Percentiles rank a stretch among this genome's conserved stretches.
Evolutionary conservation across 2,113 vertebrate genomes (phyloP).

Genomic region (Coregonus clupeaformis): DNA sequence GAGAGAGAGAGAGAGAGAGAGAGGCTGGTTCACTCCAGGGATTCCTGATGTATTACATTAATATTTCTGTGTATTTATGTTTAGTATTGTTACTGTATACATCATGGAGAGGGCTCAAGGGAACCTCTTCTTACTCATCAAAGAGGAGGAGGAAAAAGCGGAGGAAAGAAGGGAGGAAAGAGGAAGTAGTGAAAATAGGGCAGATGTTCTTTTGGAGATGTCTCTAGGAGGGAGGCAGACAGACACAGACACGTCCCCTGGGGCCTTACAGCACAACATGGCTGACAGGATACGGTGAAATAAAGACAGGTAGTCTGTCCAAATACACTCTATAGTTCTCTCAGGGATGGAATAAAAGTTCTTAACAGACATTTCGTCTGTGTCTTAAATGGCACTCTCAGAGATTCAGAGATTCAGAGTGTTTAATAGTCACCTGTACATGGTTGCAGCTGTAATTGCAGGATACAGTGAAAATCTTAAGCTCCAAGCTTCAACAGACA

Average conservation of each 20-base stretch:
- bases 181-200: conserved; percentile 63
- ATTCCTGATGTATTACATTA: conserved; percentile 55
- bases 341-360: no score
- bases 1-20: conserved; percentile 7
- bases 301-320: background rate
- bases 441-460: no score
- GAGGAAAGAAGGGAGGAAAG: conserved; percentile 42
- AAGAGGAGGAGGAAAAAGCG: conserved; percentile 34
- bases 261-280: conserved; percentile 34
- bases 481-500: no score
- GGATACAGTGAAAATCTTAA: no score
- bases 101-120: background rate
- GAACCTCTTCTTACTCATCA: conserved; percentile 14
- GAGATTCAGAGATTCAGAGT: no score
- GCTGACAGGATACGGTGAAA: conserved; percentile 11
- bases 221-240: conserved; percentile 44
- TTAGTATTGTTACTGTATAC: conserved; percentile 53
- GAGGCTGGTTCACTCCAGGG: conserved; percentile 43
- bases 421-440: no score
- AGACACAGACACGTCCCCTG: background rate
- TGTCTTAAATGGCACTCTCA: no score
- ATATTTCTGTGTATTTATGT: conserved; percentile 74
- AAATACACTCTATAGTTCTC: no score
- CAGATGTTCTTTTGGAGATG: conserved; percentile 68
- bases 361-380: no score